These are phyloP conservation scores for Coleophora deauratella DNA, from an alignment of 2,888 invertebrate species.

Conservation along the genomic window DNA sequence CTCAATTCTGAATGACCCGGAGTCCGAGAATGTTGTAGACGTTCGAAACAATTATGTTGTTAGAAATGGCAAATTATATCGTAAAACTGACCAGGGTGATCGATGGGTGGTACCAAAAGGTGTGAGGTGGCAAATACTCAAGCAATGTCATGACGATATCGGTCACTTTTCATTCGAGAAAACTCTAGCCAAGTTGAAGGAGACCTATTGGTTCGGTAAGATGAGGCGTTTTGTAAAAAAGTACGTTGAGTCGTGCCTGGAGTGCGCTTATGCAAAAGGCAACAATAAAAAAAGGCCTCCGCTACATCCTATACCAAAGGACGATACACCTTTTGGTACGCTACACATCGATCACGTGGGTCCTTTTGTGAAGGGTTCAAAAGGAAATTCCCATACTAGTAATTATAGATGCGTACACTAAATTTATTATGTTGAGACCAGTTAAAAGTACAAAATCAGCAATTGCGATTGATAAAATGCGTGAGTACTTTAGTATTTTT, in stretches of 20 bases:
- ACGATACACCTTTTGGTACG: slow-evolving; percentile 12
- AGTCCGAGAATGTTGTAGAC: slow-evolving; percentile 2
- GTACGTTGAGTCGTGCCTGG: slow-evolving; percentile 13
- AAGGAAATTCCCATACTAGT: slow-evolving; percentile 7
- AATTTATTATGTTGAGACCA: slow-evolving; percentile 7
- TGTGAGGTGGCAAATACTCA: slow-evolving; percentile 13
- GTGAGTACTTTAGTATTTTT: slow-evolving; percentile 2
- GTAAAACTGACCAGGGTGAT: slow-evolving; percentile 7
- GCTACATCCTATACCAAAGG: slow-evolving; percentile 14
- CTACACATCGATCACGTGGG: slow-evolving; percentile 16
- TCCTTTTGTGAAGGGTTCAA: slow-evolving; percentile 7
- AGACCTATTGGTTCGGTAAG: slow-evolving; percentile 14
- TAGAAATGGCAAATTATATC: slow-evolving; percentile 7
- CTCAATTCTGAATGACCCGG: slow-evolving; percentile 11
- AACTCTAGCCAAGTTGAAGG: slow-evolving; percentile 8
- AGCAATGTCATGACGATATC: slow-evolving; percentile 11
- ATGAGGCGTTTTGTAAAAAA: slow-evolving; percentile 13
- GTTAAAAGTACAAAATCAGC: slow-evolving; percentile 10
- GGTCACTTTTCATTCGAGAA: slow-evolving; percentile 14
- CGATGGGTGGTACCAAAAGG: slow-evolving; percentile 14
- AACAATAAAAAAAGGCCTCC: slow-evolving; percentile 9
- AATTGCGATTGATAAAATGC: slow-evolving; percentile 2
- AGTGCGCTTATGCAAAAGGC: slow-evolving; percentile 12
- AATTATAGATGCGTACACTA: slow-evolving; percentile 12
- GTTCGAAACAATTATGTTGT: slow-evolving; percentile 8